Base-by-base conservation (phyloP, 2,113 vertebrate genomes). In the Craseonycteris thonglongyai region DNA sequence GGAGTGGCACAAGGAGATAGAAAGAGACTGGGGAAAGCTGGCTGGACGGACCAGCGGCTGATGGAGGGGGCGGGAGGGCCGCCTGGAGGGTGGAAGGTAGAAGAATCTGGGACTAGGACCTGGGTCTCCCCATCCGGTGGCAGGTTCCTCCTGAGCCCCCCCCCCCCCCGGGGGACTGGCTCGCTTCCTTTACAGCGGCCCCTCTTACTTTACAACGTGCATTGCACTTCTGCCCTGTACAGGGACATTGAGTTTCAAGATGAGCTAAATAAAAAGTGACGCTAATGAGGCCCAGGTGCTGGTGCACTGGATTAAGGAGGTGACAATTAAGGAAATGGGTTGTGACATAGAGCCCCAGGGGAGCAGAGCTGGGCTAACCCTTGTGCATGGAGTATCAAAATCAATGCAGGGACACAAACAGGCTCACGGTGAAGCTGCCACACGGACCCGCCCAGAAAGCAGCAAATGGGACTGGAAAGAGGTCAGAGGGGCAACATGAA, bases 301-400 rank as follows among this genome's bases (percentile, higher is more conserved):
- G 10, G 3, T 47, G 18, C 6, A 6, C 26, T 71, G 15, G 75
- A 75, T 93, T 19, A 71, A 58, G 38, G 71, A 58, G 38, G 71
- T 51, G 54, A 65, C 30, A 14, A 54, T 80, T 72, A 47, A 66
- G 7, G 19, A 90, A 65, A 33, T 38, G 61, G 16, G 24, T 65
- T 90, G 82, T 76, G 54, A 80, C 75, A 94, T n/a, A 81, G 87
- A 58, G 59, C 69, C 38, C 14, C 72, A 45, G 51, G 85, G 63
- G 72, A 24, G 11, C 5, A 16, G 49, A 81, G 28, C 22, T 2
- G 16, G 33, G 49, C 49, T 84, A 58, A 59, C 47, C 28, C 47
- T 45, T 26, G n/a, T 54, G 65, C 24, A 66, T 69, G 38, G 47
- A 3, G 0, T 40, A 58, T 45, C 88, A 74, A 58, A 79, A 78